phyloP scores from a whole-genome alignment of 92 coral and sea anemone species.

The Zoanthus sansibaricus region DNA sequence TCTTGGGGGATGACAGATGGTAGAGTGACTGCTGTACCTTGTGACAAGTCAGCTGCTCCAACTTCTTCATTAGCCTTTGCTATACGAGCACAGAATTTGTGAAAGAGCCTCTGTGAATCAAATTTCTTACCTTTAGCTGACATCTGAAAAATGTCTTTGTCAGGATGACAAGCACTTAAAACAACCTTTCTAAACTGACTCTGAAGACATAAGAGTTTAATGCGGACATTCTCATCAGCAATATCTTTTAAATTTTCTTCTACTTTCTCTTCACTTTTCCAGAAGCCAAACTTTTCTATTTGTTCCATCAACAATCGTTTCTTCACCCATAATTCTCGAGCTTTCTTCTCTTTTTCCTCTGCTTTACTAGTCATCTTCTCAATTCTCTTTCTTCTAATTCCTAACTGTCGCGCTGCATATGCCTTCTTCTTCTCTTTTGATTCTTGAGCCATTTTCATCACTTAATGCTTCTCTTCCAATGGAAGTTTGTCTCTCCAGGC shows the following conservation, averaged over 20 bases:
- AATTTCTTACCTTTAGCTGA: conserved; percentile 25
- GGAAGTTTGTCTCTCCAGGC: conserved; percentile 48
- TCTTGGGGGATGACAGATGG: too few relatives aligned
- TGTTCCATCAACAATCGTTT: conserved; percentile 44
- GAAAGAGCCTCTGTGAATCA: not conserved
- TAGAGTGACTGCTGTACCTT: too few relatives aligned
- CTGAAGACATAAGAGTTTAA: conserved; percentile 30
- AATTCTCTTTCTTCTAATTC: not conserved
- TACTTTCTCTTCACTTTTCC: conserved; percentile 45
- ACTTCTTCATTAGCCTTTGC: conserved; percentile 4
- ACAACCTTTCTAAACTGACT: conserved; percentile 30
- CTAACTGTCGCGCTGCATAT: conserved; percentile 9
- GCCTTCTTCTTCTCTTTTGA: conserved; percentile 16
- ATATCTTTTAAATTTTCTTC: not conserved
- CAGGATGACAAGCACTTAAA: conserved; percentile 32
- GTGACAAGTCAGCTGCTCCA: too few relatives aligned
- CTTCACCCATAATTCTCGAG: conserved; percentile 24
- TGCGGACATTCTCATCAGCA: not conserved
- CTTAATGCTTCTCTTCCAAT: not conserved
- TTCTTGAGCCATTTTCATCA: conserved; percentile 18
- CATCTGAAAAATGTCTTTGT: conserved; percentile 17
- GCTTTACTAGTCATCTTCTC: conserved; percentile 4
- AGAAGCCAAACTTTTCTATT: conserved; percentile 44
- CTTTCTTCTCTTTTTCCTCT: conserved; percentile 41
- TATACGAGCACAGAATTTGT: conserved; percentile 6